phyloP scores from a whole-genome alignment of 2,113 vertebrate genomes.

The Lamprotornis superbus region DNA sequence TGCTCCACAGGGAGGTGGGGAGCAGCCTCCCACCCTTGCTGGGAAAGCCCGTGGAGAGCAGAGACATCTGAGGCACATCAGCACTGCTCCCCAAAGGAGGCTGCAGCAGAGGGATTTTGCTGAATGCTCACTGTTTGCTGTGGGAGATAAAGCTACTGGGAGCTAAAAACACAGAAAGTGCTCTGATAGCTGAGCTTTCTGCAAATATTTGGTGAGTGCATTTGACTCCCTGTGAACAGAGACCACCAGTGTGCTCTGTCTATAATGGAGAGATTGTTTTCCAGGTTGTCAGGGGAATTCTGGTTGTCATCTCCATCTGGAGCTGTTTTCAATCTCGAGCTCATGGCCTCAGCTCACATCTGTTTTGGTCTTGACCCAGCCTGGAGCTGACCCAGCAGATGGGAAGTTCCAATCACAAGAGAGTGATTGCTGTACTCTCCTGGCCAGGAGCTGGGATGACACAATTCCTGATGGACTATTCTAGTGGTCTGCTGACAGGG shows the following conservation, averaged over 20 bases:
- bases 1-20: not conserved
- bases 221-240: not conserved
- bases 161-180: not conserved
- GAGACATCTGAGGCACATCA: not conserved
- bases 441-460: not conserved
- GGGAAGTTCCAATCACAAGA: not conserved
- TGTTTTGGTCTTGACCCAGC: not conserved
- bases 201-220: constrained; percentile 30
- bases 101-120: not conserved
- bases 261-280: not conserved
- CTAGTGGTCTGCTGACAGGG: not conserved
- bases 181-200: not conserved
- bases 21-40: not conserved
- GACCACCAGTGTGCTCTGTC: not conserved
- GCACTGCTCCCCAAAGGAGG: not conserved
- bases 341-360: not conserved
- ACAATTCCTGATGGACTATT: not conserved
- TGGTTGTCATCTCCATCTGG: not conserved
- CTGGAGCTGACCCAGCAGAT: not conserved
- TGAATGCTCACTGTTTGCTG: not conserved
- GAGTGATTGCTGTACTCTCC: not conserved
- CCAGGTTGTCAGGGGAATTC: not conserved
- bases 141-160: not conserved
- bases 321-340: not conserved
- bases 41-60: not conserved